phyloP scores from a whole-genome alignment of 2,888 invertebrate species.

The Drosophila silvestris region DNA sequence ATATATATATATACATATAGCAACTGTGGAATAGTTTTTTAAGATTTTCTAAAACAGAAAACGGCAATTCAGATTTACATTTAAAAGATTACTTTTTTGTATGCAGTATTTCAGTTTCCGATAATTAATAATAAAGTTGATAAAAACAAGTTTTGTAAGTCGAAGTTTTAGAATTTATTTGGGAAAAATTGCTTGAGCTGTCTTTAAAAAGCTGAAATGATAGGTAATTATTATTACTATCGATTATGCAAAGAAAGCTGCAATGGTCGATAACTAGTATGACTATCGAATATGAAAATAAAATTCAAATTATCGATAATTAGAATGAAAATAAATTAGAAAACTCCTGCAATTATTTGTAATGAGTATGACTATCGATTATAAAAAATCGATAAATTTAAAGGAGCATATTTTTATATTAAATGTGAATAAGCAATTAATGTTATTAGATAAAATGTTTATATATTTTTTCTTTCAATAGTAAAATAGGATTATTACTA shows the following conservation, averaged over 20 bases:
- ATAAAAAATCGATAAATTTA: background rate
- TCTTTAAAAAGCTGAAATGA: background rate
- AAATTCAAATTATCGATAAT: fast-evolving
- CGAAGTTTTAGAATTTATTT: background rate
- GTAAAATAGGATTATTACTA: background rate
- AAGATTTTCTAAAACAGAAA: background rate
- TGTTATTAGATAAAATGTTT: background rate
- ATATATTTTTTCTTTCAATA: background rate
- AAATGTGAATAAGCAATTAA: background rate
- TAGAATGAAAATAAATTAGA: background rate
- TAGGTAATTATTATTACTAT: background rate
- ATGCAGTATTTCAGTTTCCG: background rate
- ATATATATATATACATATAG: background rate
- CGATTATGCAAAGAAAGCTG: background rate
- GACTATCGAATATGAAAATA: background rate
- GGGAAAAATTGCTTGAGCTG: background rate
- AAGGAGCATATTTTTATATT: background rate
- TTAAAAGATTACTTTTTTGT: background rate
- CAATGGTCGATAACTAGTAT: background rate
- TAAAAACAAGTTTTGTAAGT: background rate
- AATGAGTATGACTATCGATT: background rate
- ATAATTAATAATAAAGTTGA: background rate
- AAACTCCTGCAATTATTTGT: background rate
- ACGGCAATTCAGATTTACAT: background rate
- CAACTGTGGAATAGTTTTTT: background rate